phyloP scores from a whole-genome alignment of 2,113 vertebrate genomes.

The Silurus meridionalis region DNA sequence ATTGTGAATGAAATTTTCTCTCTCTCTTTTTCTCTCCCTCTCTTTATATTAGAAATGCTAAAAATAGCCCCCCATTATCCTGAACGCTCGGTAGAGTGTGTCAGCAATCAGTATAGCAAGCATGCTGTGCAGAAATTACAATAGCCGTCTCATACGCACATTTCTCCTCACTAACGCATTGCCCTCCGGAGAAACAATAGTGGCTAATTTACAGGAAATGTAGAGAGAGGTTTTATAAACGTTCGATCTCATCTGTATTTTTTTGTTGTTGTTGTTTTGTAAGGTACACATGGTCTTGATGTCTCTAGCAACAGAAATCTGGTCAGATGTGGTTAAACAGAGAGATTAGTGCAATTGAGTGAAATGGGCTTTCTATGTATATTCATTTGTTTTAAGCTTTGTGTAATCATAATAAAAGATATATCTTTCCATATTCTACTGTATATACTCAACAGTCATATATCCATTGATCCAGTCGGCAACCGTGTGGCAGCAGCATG shows the following conservation, averaged over 20 bases:
- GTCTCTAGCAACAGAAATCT: neutral
- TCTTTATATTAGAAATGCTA: constrained; percentile 60
- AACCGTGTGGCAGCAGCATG: neutral
- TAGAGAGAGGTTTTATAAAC: constrained; percentile 52
- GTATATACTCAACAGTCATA: neutral
- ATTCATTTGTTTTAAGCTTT: neutral
- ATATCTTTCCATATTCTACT: neutral
- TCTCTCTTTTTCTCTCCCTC: constrained; percentile 35
- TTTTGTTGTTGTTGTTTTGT: constrained; percentile 25
- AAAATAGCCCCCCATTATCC: constrained; percentile 75
- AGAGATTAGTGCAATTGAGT: neutral
- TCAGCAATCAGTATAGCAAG: constrained; percentile 71
- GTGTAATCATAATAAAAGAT: neutral
- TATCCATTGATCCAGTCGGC: neutral
- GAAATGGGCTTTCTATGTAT: neutral
- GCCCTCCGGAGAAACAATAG: constrained; percentile 48
- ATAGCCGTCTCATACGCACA: constrained; percentile 67
- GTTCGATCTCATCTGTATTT: constrained; percentile 29
- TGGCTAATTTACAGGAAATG: constrained; percentile 42
- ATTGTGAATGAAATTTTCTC: constrained; percentile 69
- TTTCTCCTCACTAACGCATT: constrained; percentile 38
- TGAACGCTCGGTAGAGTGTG: constrained; percentile 68
- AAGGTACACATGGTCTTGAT: constrained; percentile 19
- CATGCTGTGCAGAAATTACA: constrained; percentile 70
- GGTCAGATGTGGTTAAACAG: constrained; percentile 6